Percentiles rank a stretch among this genome's conserved stretches.
These are phyloP conservation scores for Cephus spinipes DNA, from an alignment of 2,888 invertebrate species.

Conservation along the genomic window DNA sequence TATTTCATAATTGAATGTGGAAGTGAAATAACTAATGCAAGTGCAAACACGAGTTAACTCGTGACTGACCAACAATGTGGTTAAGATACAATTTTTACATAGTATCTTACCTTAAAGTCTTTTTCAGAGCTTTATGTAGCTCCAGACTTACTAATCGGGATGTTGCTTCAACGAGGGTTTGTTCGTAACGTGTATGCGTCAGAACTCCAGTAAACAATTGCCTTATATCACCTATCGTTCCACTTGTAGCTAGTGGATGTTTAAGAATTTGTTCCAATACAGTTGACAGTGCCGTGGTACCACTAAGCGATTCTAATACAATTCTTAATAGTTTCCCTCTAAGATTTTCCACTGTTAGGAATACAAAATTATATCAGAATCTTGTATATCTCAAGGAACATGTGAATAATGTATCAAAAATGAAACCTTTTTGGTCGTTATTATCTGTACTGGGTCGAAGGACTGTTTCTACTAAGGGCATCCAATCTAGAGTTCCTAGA, in stretches of 20 bases:
- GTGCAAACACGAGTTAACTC: too few relatives aligned
- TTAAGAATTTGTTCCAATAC: constrained; percentile 73
- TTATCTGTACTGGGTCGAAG: constrained; percentile 51
- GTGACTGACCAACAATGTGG: too few relatives aligned
- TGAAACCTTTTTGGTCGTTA: constrained; percentile 45
- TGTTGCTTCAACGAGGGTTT: constrained; percentile 77
- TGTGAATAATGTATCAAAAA: background rate
- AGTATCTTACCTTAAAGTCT: constrained; percentile 50
- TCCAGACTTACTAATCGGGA: constrained; percentile 77
- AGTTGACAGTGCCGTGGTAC: constrained; percentile 68
- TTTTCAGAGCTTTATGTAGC: constrained; percentile 70
- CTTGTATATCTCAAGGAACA: background rate
- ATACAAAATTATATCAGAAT: background rate
- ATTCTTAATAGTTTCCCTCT: constrained; percentile 59
- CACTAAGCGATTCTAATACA: constrained; percentile 60
- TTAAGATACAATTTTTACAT: background rate
- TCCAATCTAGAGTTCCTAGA: constrained; percentile 61
- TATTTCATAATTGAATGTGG: too few relatives aligned
- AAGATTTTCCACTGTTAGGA: constrained; percentile 49
- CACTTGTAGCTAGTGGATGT: constrained; percentile 67
- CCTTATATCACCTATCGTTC: constrained; percentile 74
- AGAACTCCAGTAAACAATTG: constrained; percentile 76
- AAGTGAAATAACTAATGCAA: too few relatives aligned
- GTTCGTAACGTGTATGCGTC: constrained; percentile 81
- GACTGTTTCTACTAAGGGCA: constrained; percentile 61